These are phyloP conservation scores for Amphipyra berbera DNA, from an alignment of 2,888 invertebrate genomes.

Conservation along the genomic window DNA sequence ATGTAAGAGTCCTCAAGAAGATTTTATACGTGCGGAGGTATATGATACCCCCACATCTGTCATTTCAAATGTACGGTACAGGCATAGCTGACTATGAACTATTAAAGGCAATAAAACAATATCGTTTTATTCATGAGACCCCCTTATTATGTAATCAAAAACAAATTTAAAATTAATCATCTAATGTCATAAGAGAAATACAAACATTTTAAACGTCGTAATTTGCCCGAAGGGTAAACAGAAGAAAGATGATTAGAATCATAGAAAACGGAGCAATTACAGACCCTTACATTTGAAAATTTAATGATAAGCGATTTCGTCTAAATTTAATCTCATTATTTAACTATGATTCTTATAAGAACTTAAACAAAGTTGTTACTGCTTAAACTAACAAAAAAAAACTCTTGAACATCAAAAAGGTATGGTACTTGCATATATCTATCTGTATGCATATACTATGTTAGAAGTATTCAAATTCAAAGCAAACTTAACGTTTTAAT, in stretches of 20 bases:
- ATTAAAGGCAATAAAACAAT: conserved; percentile 62
- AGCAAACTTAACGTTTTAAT: conserved; percentile 25
- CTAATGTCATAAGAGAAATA: conserved; percentile 74
- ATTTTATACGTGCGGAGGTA: too few relatives aligned
- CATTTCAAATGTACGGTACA: conserved; percentile 7
- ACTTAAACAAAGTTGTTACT: not conserved
- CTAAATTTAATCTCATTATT: conserved; percentile 29
- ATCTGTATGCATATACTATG: too few relatives aligned
- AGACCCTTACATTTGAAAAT: conserved; percentile 51
- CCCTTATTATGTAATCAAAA: conserved; percentile 81
- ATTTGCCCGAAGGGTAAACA: conserved; percentile 74
- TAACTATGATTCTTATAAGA: conserved; percentile 17
- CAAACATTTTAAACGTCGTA: conserved; percentile 77
- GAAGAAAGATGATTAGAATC: conserved; percentile 64
- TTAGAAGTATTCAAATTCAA: conserved; percentile 4
- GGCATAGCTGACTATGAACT: conserved; percentile 33
- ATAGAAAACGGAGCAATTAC: conserved; percentile 69
- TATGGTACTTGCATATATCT: too few relatives aligned
- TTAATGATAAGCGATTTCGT: conserved; percentile 28
- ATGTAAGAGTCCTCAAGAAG: too few relatives aligned
- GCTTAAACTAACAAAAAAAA: not conserved
- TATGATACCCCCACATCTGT: too few relatives aligned
- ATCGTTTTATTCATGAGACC: conserved; percentile 59
- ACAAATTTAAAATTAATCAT: conserved; percentile 77
- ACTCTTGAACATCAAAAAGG: not conserved